These are phyloP conservation scores for Protaetia brevitarsis DNA, from an alignment of 1,140 invertebrate species.

Conservation along the genomic window DNA sequence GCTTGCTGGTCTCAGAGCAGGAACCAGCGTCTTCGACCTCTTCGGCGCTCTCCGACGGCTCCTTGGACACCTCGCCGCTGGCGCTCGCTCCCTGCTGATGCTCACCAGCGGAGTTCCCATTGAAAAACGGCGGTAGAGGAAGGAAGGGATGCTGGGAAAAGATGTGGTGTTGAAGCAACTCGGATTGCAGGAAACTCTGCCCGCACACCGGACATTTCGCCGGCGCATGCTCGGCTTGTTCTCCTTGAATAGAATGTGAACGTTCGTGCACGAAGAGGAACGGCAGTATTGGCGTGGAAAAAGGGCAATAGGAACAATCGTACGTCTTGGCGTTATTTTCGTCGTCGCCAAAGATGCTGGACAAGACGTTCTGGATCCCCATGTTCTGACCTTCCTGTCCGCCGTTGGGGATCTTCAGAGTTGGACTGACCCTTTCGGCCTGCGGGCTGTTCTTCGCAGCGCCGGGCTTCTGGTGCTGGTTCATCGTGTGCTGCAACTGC, in stretches of 20 bases:
- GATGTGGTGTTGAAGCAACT: constrained; percentile 60
- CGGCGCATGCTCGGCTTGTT: constrained; percentile 32
- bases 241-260: constrained; percentile 59
- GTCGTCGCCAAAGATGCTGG: constrained; percentile 58
- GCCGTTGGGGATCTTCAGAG: constrained; percentile 61
- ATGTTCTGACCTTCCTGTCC: constrained; percentile 46
- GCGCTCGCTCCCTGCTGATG: too few relatives aligned
- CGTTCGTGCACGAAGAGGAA: constrained; percentile 89
- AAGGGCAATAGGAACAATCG: constrained; percentile 84
- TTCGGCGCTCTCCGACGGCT: constrained; percentile 33
- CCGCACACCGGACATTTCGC: constrained; percentile 61
- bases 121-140: constrained; percentile 52
- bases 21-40: constrained; percentile 28
- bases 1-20: constrained; percentile 33
- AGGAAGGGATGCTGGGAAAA: constrained; percentile 58
- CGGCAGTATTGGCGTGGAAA: constrained; percentile 82
- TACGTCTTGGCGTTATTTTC: constrained; percentile 67
- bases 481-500: constrained; percentile 41
- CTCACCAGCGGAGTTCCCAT: constrained; percentile 42
- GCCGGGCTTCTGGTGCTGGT: constrained; percentile 37
- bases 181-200: constrained; percentile 55
- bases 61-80: constrained; percentile 33
- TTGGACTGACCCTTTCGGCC: constrained; percentile 51
- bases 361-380: constrained; percentile 54
- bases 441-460: constrained; percentile 35